Conservation (phyloP, 92 coral and sea anemone species). For the Siderastrea radians region DNA sequence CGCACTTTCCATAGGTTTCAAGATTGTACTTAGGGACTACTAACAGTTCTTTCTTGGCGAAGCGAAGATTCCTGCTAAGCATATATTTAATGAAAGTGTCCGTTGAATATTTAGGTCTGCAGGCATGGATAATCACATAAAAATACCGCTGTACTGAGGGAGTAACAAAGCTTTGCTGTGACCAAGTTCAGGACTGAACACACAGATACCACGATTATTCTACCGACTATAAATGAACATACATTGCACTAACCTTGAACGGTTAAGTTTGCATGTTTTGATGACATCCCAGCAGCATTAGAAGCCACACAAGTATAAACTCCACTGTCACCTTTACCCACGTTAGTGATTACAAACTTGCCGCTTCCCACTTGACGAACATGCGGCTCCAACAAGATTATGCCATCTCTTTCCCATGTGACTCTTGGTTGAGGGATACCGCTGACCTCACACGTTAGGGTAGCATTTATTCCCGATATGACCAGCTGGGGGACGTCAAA, state of each 20-base stretch:
- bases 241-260: conserved; percentile 80
- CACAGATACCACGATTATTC: not conserved
- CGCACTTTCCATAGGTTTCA: no score
- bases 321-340: conserved; percentile 73
- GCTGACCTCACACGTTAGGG: conserved; percentile 71
- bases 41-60: no score
- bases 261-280: conserved; percentile 67
- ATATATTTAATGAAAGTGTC: no score
- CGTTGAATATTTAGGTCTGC: no score
- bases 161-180: no score
- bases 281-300: conserved; percentile 77
- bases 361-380: conserved; percentile 39
- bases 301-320: conserved; percentile 78
- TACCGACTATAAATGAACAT: no score
- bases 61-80: no score
- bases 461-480: conserved; percentile 59
- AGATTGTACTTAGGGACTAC: no score
- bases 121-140: no score
- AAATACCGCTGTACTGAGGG: no score
- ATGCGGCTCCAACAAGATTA: conserved; percentile 31
- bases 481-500: conserved; percentile 78
- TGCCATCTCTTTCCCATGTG: conserved; percentile 76
- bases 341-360: conserved; percentile 50
- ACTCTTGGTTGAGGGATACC: conserved; percentile 85
- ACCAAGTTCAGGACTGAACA: no score